Base-by-base conservation (phyloP, 2,888 invertebrate genomes). In the Lasius platythorax region DNA sequence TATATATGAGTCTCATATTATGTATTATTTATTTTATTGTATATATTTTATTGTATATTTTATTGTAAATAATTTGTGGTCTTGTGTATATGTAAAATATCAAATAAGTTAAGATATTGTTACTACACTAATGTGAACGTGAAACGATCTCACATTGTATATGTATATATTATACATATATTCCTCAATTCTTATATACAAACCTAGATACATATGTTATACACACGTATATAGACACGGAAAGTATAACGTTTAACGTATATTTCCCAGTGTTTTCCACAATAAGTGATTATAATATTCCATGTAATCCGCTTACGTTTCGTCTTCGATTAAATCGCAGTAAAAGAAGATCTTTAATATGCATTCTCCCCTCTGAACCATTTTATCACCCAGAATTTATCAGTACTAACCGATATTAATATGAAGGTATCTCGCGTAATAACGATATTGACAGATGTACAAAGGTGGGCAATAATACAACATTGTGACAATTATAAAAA, bases 41-140 rank as follows among this genome's bases (percentile, higher is more conserved):
- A 93, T 50, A 93, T 92, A 93, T 93, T 93, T 89, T 66, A 50
- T 18, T 93, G 93, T 93, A 93, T 50, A 93, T 92, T 93, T 23
- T 23, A 58, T 43, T 93, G 92, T 92, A 92, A 89, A 93, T 28
- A 81, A 43, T 40, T 67, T 83, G 85, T 89, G 74, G 75, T n/a
- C 61, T 73, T 91, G 88, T 91, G 86, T 85, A 91, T 91, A 91
- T 92, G 90, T 93, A 92, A 88, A 83, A 91, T 92, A 91, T 74
- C 82, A 72, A 76, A 70, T 64, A 84, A 74, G 81, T 53, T 53
- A n/a, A 53, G n/a, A 53, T n/a, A 81, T 72, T 33, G 76, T 50
- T 84, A 83, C 15, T 72, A 82, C 4, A 74, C 81, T 84, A 58
- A 23, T 18, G 78, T 82, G 53, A 50, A 81, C 83, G 72, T 78